phyloP scores from a whole-genome alignment of 2,797 vertebrate species.

The Falco berigora region DNA sequence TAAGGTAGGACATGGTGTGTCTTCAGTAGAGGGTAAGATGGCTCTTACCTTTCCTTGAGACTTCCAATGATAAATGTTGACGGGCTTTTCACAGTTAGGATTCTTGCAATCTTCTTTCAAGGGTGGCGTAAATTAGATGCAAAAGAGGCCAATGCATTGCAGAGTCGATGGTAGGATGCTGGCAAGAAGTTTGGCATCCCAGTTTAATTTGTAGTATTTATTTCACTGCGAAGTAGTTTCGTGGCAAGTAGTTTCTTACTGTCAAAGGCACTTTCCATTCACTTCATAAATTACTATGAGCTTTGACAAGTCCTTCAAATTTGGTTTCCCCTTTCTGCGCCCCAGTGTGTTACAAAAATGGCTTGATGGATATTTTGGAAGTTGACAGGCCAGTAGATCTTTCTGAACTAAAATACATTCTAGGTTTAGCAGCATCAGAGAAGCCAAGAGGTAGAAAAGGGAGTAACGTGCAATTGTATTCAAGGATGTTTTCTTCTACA shows the following conservation, averaged over 20 bases:
- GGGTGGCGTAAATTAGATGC: not conserved
- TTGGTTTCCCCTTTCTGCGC: not conserved
- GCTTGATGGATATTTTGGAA: constrained; percentile 30
- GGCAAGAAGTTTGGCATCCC: not conserved
- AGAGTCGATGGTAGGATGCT: not conserved
- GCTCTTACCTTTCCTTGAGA: not conserved
- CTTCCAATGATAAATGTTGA: not conserved
- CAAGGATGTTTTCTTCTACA: not conserved
- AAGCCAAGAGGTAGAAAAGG: not conserved
- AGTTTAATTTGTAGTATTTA: not conserved
- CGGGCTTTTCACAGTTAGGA: not conserved
- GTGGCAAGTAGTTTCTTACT: constrained; percentile 8
- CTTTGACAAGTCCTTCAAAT: constrained; percentile 54
- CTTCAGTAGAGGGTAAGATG: not conserved
- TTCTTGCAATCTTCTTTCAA: not conserved
- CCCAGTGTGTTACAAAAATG: constrained; percentile 7
- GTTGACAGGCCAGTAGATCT: constrained; percentile 30
- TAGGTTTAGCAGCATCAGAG: not conserved
- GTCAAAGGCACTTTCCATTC: constrained; percentile 28
- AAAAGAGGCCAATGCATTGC: not conserved
- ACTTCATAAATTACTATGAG: constrained; percentile 26
- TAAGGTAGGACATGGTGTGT: not conserved
- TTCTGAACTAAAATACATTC: not conserved
- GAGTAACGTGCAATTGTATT: not conserved
- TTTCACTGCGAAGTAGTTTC: constrained; percentile 12